Evolutionary conservation across 2,113 vertebrate genomes (phyloP).

Genomic region (Melanerpes aurifrons): DNA sequence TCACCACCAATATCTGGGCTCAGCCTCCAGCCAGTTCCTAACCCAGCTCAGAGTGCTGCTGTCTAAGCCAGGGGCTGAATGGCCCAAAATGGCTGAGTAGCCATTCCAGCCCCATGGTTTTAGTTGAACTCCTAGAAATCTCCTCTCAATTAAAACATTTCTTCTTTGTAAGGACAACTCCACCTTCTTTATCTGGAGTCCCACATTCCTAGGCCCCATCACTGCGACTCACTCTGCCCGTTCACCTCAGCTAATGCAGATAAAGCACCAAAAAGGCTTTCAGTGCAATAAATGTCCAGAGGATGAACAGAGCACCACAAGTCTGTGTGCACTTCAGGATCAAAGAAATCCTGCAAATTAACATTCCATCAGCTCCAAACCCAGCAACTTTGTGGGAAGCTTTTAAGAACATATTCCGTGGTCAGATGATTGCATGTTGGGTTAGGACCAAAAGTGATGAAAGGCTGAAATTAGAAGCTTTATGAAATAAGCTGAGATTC

Average conservation of each 20-base stretch:
- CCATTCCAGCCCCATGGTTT: not conserved
- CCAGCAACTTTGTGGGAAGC: slow-evolving; percentile 28
- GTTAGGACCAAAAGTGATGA: slow-evolving; percentile 58
- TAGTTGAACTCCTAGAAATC: not conserved
- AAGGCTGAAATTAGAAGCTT: slow-evolving; percentile 49
- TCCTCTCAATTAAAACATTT: not conserved
- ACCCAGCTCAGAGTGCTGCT: no score
- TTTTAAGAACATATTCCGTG: slow-evolving; percentile 52
- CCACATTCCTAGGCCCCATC: not conserved
- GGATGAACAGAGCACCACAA: slow-evolving; percentile 13
- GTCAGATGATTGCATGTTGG: slow-evolving; percentile 54
- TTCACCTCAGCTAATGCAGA: not conserved
- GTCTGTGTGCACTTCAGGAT: slow-evolving; percentile 36
- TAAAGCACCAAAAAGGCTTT: slow-evolving; percentile 6
- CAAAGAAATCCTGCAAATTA: slow-evolving; percentile 67
- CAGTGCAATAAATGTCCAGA: slow-evolving; percentile 9
- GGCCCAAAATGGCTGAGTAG: not conserved
- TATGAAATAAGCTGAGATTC: slow-evolving; percentile 49
- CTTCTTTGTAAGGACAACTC: not conserved
- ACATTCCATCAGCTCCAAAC: slow-evolving; percentile 54
- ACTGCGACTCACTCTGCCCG: not conserved
- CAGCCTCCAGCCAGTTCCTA: no score
- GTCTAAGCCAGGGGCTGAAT: no score
- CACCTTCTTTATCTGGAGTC: not conserved
- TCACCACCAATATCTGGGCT: no score